Evolutionary conservation across 2,888 invertebrate species (phyloP).

Genomic region (Oscheius onirici): DNA sequence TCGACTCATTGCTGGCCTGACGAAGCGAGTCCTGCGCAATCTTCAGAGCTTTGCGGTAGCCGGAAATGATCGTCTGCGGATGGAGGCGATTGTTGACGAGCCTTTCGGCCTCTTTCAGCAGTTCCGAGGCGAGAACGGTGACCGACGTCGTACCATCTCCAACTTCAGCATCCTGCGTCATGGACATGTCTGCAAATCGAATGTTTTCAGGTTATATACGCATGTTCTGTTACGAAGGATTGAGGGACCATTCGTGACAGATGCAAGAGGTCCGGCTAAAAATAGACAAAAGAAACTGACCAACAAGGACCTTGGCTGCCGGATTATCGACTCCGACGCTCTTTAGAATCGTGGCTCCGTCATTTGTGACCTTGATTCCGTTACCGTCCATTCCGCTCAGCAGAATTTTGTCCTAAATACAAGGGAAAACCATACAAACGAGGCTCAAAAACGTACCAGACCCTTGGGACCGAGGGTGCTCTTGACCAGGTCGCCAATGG

Average conservation of each 20-base stretch:
- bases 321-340: constrained; percentile 97
- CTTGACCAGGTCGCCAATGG: constrained; percentile 96
- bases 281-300: too few species aligned
- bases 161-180: constrained; percentile 98
- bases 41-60: constrained; percentile 89
- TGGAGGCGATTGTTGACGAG: constrained; percentile 92
- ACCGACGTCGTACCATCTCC: constrained; percentile 99
- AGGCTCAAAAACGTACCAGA: constrained; percentile 78
- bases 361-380: constrained; percentile 92
- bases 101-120: constrained; percentile 90
- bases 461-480: constrained; percentile 98
- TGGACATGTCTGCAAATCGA: constrained; percentile 83
- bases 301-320: constrained; percentile 96
- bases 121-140: constrained; percentile 91
- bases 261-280: too few species aligned
- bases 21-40: constrained; percentile 86
- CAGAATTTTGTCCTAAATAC: constrained; percentile 76
- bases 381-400: constrained; percentile 71
- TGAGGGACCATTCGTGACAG: too few species aligned
- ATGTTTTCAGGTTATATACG: not conserved
- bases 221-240: not conserved
- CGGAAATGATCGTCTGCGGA: constrained; percentile 95
- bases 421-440: not conserved
- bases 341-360: constrained; percentile 97
- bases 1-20: constrained; percentile 84